Evolutionary conservation across 2,888 invertebrate genomes (phyloP).

Genomic region (Drosophila greeni): DNA sequence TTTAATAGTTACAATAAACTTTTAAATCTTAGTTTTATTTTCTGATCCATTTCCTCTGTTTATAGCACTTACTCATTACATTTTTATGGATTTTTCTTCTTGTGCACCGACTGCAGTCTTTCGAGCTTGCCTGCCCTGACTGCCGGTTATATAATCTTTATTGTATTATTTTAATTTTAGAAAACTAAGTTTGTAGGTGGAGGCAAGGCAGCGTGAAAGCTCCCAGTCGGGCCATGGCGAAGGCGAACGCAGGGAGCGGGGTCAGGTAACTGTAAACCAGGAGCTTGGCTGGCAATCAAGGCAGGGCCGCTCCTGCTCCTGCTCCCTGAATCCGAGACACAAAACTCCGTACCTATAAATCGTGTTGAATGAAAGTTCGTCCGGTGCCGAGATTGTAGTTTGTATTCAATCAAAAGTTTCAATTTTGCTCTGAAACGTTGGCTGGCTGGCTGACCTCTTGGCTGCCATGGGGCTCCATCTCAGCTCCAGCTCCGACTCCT

Average conservation of each 20-base stretch:
- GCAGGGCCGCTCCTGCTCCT: conserved; percentile 6
- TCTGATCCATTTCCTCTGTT: neutral
- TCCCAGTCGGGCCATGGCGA: conserved; percentile 13
- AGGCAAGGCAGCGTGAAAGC: conserved; percentile 31
- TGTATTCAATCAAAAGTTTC: conserved; percentile 73
- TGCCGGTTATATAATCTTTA: conserved; percentile 62
- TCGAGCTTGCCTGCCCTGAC: conserved; percentile 23
- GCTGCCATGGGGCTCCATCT: conserved; percentile 22
- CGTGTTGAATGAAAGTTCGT: conserved; percentile 46
- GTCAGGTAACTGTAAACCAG: conserved; percentile 38
- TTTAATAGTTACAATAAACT: neutral
- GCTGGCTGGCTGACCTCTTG: conserved; percentile 38
- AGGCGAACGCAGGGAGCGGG: conserved; percentile 9
- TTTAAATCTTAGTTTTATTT: neutral
- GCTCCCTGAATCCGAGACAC: conserved; percentile 13
- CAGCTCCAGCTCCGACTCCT: conserved; percentile 11
- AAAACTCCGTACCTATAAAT: conserved; percentile 1
- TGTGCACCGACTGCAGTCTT: conserved; percentile 20
- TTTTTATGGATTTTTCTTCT: neutral
- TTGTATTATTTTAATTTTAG: conserved; percentile 72
- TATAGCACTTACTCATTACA: neutral
- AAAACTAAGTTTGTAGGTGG: conserved; percentile 56
- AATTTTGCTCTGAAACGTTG: conserved; percentile 58
- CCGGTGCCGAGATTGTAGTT: conserved; percentile 60
- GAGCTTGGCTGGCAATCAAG: conserved; percentile 37